Evolutionary conservation across 1,140 invertebrate species (phyloP).

Genomic region (Euglossa dilemma): DNA sequence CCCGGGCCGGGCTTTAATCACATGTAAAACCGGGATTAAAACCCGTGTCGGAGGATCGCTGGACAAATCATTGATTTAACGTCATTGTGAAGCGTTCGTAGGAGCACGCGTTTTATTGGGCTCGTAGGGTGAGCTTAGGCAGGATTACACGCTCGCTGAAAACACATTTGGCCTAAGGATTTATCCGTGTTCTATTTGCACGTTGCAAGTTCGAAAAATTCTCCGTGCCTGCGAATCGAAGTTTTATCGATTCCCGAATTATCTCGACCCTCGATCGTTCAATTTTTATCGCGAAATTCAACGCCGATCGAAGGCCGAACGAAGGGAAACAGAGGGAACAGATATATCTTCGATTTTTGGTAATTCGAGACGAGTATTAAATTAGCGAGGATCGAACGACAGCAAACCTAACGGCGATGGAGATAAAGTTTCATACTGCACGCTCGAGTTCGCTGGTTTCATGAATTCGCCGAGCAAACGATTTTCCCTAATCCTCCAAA

Average conservation of each 20-base stretch:
- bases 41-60: constrained; percentile 38
- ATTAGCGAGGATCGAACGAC: constrained; percentile 5
- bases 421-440: constrained; percentile 61
- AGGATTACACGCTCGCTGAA: constrained; percentile 69
- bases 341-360: too few species aligned
- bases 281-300: neutral
- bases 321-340: too few species aligned
- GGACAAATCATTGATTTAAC: constrained; percentile 71
- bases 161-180: constrained; percentile 69
- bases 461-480: constrained; percentile 22
- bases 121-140: constrained; percentile 68
- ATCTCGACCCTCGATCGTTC: too few species aligned
- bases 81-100: constrained; percentile 58
- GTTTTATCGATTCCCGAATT: neutral
- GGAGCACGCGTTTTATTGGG: constrained; percentile 62
- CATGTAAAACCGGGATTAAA: constrained; percentile 73
- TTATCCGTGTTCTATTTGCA: constrained; percentile 38
- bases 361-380: neutral
- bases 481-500: constrained; percentile 62
- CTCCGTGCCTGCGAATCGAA: neutral
- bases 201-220: constrained; percentile 20
- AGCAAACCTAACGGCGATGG: constrained; percentile 39
- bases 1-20: constrained; percentile 62
- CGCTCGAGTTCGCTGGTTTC: constrained; percentile 26
- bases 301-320: neutral